Percentiles rank a stretch among this genome's conserved stretches.
Evolutionary conservation across 2,797 vertebrate species (phyloP).

Genomic region (Sylvia borin): DNA sequence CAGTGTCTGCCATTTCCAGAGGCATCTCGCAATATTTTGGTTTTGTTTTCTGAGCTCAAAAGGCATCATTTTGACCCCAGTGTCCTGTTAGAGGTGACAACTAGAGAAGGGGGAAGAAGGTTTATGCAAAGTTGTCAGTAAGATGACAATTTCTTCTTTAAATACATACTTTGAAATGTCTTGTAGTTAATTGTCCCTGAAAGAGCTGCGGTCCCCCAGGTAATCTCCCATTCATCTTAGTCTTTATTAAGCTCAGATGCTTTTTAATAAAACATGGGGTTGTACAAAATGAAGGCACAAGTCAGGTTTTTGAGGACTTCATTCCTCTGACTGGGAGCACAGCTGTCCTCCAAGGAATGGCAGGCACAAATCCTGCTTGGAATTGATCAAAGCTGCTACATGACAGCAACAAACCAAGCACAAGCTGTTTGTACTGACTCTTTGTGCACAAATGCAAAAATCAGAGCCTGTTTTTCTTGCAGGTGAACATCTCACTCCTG

Average conservation of each 20-base stretch:
- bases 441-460: slow-evolving; percentile 37
- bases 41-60: slow-evolving; percentile 4
- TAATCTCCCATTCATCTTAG: slow-evolving; percentile 32
- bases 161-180: slow-evolving; percentile 32
- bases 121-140: slow-evolving; percentile 30
- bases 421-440: slow-evolving; percentile 18
- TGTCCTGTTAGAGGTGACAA: slow-evolving; percentile 2
- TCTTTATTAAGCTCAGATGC: slow-evolving; percentile 13
- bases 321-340: slow-evolving; percentile 26
- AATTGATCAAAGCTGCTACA: slow-evolving; percentile 53
- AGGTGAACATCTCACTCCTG: not conserved
- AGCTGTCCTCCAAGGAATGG: slow-evolving; percentile 28
- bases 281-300: slow-evolving; percentile 30
- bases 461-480: slow-evolving; percentile 47
- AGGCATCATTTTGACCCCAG: not conserved
- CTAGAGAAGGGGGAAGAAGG: not conserved
- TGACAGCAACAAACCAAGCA: slow-evolving; percentile 43
- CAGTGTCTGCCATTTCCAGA: not conserved
- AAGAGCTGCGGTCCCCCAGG: slow-evolving; percentile 51
- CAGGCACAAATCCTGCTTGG: slow-evolving; percentile 8
- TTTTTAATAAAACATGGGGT: slow-evolving; percentile 56
- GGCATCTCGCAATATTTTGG: not conserved
- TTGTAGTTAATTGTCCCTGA: slow-evolving; percentile 52
- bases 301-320: slow-evolving; percentile 32
- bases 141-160: slow-evolving; percentile 44